Evolutionary conservation across 2,797 vertebrate species (phyloP).

Genomic region (Etheostoma nigrum): DNA sequence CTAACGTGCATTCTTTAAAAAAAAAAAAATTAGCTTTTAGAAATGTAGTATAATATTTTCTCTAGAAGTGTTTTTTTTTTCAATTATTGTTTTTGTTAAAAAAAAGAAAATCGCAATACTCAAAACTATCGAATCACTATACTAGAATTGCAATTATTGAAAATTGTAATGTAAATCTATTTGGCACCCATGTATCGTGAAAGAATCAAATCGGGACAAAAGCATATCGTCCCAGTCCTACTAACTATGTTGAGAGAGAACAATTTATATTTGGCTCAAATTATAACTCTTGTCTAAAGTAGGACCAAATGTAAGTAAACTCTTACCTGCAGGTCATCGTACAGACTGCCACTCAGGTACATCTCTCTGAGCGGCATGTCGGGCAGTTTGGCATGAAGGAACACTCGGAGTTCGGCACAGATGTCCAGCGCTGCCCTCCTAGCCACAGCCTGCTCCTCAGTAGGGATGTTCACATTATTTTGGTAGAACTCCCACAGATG

Average conservation of each 20-base stretch:
- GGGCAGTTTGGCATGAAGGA: conserved; percentile 94
- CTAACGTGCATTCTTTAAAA: no score
- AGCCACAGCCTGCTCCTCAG: conserved; percentile 91
- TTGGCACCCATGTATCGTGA: no score
- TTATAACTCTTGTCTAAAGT: neutral
- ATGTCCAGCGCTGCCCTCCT: conserved; percentile 96
- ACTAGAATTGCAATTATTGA: no score
- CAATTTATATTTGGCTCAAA: neutral
- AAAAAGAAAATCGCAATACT: no score
- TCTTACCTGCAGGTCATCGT: conserved; percentile 95
- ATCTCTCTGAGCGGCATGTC: conserved; percentile 98
- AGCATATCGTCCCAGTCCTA: no score
- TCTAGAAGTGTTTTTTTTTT: no score
- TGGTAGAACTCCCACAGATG: conserved; percentile 92
- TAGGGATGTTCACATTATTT: conserved; percentile 89
- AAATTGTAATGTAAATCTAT: no score
- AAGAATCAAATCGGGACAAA: no score
- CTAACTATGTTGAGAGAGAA: neutral
- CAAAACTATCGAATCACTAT: no score
- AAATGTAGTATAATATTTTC: no score
- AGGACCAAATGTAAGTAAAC: neutral
- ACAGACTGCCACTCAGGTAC: conserved; percentile 98
- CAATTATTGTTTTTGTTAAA: no score
- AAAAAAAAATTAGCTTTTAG: no score
- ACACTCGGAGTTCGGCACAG: conserved; percentile 93